Percentiles rank a stretch among this genome's conserved stretches.
Evolutionary conservation across 2,113 vertebrate species (phyloP).

Genomic region (Nematolebias whitei): DNA sequence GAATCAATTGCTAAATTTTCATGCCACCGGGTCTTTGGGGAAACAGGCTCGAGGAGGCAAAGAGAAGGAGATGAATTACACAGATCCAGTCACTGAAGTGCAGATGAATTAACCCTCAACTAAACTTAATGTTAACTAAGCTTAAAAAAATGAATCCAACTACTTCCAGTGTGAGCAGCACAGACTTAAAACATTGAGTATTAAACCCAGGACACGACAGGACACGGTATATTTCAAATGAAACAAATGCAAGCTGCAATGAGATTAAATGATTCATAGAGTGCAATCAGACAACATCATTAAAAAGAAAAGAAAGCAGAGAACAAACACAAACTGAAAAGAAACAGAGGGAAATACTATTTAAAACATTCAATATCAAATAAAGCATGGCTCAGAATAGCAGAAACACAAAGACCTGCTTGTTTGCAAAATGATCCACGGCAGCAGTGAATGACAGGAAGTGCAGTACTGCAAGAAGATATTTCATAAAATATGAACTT

Average conservation of each 20-base stretch:
- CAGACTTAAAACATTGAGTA: background rate
- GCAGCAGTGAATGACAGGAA: no score
- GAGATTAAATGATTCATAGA: background rate
- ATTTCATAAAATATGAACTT: no score
- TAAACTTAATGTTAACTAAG: conserved; percentile 50
- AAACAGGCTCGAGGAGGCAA: conserved; percentile 55
- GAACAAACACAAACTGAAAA: no score
- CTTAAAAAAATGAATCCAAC: conserved; percentile 32
- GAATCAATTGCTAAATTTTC: conserved; percentile 76
- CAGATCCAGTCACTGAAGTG: conserved; percentile 32
- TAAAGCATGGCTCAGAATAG: no score
- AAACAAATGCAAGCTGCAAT: background rate
- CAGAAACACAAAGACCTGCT: no score
- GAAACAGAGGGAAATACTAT: no score
- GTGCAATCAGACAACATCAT: background rate
- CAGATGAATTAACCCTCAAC: conserved; percentile 38
- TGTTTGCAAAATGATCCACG: no score
- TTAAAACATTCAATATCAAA: no score
- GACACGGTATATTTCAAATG: no score
- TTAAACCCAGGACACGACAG: no score
- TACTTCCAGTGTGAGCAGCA: conserved; percentile 1
- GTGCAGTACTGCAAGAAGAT: no score
- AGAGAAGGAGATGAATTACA: conserved; percentile 55
- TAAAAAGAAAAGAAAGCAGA: no score
- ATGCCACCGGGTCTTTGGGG: conserved; percentile 63